Evolutionary conservation across 2,888 invertebrate species (phyloP), one percentile per base, ranked within the genome.

Genomic region (Ypsolopha sequella): DNA sequence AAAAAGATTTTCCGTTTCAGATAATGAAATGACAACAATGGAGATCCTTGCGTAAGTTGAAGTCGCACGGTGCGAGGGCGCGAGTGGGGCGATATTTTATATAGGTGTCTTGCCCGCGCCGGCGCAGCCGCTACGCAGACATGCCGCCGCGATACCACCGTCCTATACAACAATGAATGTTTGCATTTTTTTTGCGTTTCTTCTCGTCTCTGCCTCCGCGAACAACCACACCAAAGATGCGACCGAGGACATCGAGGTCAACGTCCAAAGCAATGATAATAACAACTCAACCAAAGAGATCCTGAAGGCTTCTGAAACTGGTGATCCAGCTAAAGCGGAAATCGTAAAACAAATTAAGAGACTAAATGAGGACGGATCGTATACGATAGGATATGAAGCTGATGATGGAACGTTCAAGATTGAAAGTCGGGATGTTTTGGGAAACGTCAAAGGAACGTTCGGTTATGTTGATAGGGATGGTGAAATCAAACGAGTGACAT

Each of bases 351-450:
- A 94, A 74, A 93, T 95, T 60, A 90, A 93, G 57, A 89, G 92
- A 66, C 87, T 94, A 2, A 95, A 95, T 69, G 92, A 93, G 50
- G 95, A 95, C 68, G 95, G 95, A 35, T 93, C 94, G 0, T 95
- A 95, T 66, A 94, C 94, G 0, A 93, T 93, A 56, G 95, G 95
- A 1, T 95, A 93, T 66, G 95, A 95, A 79, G 93, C 94, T 2
- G 94, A 93, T 48, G 95, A 95, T 71, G 95, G 95, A 4, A 93
- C 93, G 0, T 95, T 94, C 73, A 94, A 95, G 84, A 93, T 94
- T 53, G 94, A 94, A 78, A 94, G 92, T 64, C 86, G 94, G 56
- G 93, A 93, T 73, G 92, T 93, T 48, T 80, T 91, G 55, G 94
- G 94, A 7, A 93, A 93, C 70, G 92, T 94, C 56, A 94, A 93